Percentiles rank a stretch among this genome's conserved stretches.
phyloP scores from a whole-genome alignment of 2,888 invertebrate genomes.

The Erebia aethiops region DNA sequence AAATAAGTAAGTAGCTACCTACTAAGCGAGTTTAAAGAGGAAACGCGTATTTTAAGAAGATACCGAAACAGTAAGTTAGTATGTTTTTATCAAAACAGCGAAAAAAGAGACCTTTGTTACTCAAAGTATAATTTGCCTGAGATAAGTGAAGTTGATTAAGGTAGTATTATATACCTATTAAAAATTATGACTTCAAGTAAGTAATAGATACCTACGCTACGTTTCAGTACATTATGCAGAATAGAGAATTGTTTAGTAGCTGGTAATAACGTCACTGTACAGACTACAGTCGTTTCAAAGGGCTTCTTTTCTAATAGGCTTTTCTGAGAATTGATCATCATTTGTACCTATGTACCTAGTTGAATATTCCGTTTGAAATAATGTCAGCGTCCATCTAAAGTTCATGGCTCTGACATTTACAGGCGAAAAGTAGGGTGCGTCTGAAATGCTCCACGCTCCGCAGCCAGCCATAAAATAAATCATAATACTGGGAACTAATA shows the following conservation, averaged over 20 bases:
- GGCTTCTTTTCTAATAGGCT: not conserved
- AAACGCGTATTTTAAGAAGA: not conserved
- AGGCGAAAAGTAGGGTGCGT: constrained; percentile 34
- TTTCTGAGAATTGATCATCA: constrained; percentile 5
- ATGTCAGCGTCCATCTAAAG: constrained; percentile 38
- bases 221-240: too few relatives aligned
- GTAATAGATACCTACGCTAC: not conserved
- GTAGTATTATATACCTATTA: not conserved
- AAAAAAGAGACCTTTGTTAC: not conserved
- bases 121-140: not conserved
- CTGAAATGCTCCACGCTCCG: constrained; percentile 33
- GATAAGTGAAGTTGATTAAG: not conserved
- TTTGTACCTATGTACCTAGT: constrained; percentile 5
- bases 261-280: not conserved
- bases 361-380: constrained; percentile 25
- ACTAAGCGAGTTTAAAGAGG: not conserved
- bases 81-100: not conserved
- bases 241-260: too few relatives aligned
- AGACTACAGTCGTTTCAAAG: not conserved
- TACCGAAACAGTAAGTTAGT: not conserved
- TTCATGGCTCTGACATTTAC: constrained; percentile 44
- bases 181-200: not conserved
- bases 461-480: constrained; percentile 35
- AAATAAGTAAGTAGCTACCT: too few relatives aligned
- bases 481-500: constrained; percentile 26